Evolutionary conservation across 2,797 vertebrate genomes (phyloP).

Genomic region (Emydoidea blandingii): DNA sequence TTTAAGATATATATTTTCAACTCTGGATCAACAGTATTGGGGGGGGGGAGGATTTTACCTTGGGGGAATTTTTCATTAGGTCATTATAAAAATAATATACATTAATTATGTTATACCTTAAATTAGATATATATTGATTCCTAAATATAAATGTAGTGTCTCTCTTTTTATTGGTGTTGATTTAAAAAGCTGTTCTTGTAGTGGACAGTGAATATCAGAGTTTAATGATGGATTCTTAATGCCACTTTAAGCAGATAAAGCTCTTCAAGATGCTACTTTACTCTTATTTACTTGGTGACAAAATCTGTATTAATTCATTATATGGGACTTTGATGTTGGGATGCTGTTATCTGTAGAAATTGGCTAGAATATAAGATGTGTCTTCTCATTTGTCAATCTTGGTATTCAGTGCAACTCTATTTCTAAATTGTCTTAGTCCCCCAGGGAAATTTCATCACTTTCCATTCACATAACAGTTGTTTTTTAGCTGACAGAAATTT

Average conservation of each 20-base stretch:
- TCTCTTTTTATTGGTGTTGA: neutral
- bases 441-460: conserved; percentile 38
- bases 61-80: neutral
- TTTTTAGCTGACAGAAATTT: conserved; percentile 54
- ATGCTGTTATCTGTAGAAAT: conserved; percentile 21
- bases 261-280: neutral
- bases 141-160: neutral
- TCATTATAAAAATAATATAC: neutral
- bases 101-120: neutral
- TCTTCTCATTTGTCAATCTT: conserved; percentile 28
- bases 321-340: conserved; percentile 28
- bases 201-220: neutral
- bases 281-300: conserved; percentile 34
- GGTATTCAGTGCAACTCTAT: conserved; percentile 26
- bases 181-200: neutral
- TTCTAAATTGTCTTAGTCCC: conserved; percentile 6
- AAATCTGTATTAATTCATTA: conserved; percentile 33
- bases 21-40: neutral
- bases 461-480: neutral
- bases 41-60: neutral
- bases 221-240: conserved; percentile 11
- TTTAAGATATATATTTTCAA: neutral
- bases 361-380: neutral
- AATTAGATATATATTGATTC: neutral
- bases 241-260: neutral